Base-by-base conservation (phyloP, 2,888 invertebrate species). In the Rugalucina vietnamica region DNA sequence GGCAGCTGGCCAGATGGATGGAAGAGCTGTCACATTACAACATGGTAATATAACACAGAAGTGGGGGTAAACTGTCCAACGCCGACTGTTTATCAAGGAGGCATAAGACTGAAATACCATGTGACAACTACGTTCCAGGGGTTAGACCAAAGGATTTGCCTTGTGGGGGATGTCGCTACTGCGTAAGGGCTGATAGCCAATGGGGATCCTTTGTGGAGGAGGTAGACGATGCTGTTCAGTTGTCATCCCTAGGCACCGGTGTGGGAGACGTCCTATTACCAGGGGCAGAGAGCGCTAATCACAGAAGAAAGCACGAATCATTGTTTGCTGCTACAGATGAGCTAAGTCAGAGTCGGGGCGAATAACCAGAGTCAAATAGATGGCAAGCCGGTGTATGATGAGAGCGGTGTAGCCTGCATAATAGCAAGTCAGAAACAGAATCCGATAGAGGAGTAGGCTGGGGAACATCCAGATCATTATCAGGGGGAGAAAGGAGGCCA, bases 121-220 rank as follows among this genome's bases (percentile, higher is more conserved):
- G 71, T 10, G 37, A 71, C 37, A 21, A 8, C 8, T 75, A 50
- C 43, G 24, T 75, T 21, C 39, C 75, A 1, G 76, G 76, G 12
- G 29, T 76, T 1, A 24, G 21, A 5, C 73, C 73, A 29, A 43
- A 39, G 39, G 43, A 73, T 18, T 32, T 73, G 50, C 73, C 73
- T 29, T 73, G 73, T 27, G 73, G 73, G 24, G 73, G 73, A 36
- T 73, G 73, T 27, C 5, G 37, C 21, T 73, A 73, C 50, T 73
- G 73, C 37, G 73, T 43, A 43, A 73, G 12, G 29, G 75, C 50
- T 2, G 54, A 75, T 49, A 60, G 69, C 43, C 76, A 76, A 29
- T 76, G 76, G 76, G 76, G 65, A 24, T 39, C 54, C n/a, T 76
- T 76, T 34, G 69, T 49, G 18, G 18, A 49, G 65, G 76, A 65